Evolutionary conservation across 2,888 invertebrate species (phyloP).

Genomic region (Orchesellides sinensis): DNA sequence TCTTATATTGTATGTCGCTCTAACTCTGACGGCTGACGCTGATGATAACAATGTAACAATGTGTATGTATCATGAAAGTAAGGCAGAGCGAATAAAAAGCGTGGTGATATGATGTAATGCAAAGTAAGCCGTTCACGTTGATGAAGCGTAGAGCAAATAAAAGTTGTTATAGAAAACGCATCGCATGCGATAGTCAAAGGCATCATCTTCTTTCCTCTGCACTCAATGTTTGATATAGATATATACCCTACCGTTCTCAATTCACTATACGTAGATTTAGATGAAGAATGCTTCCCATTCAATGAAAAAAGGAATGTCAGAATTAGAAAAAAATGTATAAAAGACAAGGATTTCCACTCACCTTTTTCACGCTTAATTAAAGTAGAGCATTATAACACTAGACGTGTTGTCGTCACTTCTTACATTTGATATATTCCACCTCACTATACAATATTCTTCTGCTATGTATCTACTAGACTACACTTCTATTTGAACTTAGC

Average conservation of each 20-base stretch:
- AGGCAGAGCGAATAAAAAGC: not conserved
- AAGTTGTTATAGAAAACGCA: not conserved
- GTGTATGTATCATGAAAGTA: not conserved
- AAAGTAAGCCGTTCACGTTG: no score
- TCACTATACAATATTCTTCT: no score
- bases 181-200: not conserved
- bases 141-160: not conserved
- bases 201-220: not conserved
- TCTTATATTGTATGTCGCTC: no score
- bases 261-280: not conserved
- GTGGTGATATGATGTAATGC: slow-evolving; percentile 6
- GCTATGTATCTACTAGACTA: no score
- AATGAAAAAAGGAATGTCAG: not conserved
- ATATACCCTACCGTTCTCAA: not conserved
- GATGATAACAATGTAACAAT: not conserved
- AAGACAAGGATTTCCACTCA: slow-evolving; percentile 64
- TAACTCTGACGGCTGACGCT: not conserved
- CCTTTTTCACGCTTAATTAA: slow-evolving; percentile 64
- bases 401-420: no score
- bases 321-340: slow-evolving; percentile 8
- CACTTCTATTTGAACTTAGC: no score
- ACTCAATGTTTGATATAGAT: not conserved
- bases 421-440: no score
- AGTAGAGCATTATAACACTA: slow-evolving; percentile 52
- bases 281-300: no score